Percentiles rank a stretch among this genome's conserved stretches.
Evolutionary conservation across 2,113 vertebrate species (phyloP).

Genomic region (Lagenorhynchus albirostris): DNA sequence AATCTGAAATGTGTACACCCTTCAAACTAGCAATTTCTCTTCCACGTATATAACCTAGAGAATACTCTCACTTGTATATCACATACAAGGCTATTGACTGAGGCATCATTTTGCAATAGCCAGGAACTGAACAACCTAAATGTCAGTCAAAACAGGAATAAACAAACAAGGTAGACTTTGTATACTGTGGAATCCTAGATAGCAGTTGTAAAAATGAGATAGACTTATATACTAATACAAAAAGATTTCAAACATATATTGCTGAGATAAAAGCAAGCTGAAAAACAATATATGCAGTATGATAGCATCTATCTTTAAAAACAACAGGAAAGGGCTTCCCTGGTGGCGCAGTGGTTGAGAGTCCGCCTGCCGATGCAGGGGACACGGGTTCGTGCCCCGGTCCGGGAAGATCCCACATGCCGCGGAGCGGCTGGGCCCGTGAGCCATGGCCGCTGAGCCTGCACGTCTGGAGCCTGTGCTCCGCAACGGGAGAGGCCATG

Average conservation of each 20-base stretch:
- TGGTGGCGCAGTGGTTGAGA: too few species aligned
- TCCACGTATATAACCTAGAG: background rate
- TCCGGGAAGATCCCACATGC: too few species aligned
- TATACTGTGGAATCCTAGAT: background rate
- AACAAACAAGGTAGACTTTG: background rate
- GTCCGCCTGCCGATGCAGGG: too few species aligned
- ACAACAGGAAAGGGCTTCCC: background rate
- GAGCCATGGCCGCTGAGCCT: too few species aligned
- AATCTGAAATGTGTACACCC: background rate
- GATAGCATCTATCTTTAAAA: background rate
- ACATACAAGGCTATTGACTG: background rate
- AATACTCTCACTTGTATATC: background rate
- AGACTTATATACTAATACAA: background rate
- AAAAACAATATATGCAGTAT: background rate
- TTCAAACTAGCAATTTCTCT: constrained; percentile 1
- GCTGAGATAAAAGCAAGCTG: background rate
- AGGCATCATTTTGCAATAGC: background rate
- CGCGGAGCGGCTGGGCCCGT: too few species aligned
- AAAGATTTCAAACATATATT: background rate
- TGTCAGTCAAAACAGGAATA: background rate
- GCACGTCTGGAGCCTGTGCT: too few species aligned
- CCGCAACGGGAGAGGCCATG: too few species aligned
- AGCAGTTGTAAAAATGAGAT: background rate
- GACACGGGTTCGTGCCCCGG: too few species aligned
- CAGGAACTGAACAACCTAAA: background rate